phyloP scores from a whole-genome alignment of 2,113 vertebrate species.

The Ceyx cyanopectus region DNA sequence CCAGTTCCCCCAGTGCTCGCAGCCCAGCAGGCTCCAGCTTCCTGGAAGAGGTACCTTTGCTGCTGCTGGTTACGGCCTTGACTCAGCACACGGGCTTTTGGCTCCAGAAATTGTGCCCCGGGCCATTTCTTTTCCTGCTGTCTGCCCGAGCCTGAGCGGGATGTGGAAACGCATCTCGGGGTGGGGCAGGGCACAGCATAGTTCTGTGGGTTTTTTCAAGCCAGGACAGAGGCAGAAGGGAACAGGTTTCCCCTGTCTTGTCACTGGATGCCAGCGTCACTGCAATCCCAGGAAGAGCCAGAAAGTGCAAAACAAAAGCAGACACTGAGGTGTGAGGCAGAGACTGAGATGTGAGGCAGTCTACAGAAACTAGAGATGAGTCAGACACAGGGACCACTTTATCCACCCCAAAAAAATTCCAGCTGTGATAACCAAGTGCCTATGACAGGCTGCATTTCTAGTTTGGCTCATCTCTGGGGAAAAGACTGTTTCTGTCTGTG shows the following conservation, averaged over 20 bases:
- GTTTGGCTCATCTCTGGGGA: accelerated
- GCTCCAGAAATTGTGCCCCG: background rate
- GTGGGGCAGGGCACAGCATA: background rate
- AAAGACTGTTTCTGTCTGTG: background rate
- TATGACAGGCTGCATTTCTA: background rate
- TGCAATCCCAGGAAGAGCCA: background rate
- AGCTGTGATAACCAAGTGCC: background rate
- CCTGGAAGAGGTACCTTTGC: constrained; percentile 55
- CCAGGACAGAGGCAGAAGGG: background rate
- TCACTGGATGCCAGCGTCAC: background rate
- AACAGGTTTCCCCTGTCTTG: background rate
- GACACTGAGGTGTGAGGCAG: background rate
- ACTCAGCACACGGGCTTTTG: background rate
- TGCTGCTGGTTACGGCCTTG: background rate
- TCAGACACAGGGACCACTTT: background rate
- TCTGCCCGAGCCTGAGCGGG: background rate
- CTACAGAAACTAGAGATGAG: background rate
- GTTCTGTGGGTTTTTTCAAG: background rate
- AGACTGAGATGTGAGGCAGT: background rate
- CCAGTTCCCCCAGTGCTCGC: constrained; percentile 57
- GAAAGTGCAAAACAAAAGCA: background rate
- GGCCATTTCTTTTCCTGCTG: background rate
- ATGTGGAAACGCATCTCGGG: background rate
- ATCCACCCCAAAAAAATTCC: background rate
- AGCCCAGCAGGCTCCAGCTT: background rate